Conservation (phyloP, 2,797 vertebrate species). For the Simalia tracyae region DNA sequence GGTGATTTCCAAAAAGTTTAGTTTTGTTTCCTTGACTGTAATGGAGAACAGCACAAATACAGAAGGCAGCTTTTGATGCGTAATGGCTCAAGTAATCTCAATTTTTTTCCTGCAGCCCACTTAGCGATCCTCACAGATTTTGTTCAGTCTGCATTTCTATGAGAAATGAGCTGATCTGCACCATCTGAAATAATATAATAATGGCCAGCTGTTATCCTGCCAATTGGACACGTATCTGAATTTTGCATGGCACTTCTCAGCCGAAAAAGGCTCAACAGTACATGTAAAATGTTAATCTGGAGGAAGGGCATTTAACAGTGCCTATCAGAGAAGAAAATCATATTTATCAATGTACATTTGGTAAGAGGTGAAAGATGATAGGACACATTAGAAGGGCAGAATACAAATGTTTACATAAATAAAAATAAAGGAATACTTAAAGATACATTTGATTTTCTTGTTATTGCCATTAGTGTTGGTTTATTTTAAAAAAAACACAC, state of each 20-base stretch:
- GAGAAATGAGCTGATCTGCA: neutral
- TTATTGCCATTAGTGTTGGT: neutral
- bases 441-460: neutral
- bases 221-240: neutral
- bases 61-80: neutral
- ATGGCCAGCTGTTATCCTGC: neutral
- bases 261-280: neutral
- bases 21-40: neutral
- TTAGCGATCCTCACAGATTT: neutral
- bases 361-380: neutral
- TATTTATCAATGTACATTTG: neutral
- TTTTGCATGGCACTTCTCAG: neutral
- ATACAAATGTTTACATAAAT: neutral
- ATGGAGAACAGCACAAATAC: neutral
- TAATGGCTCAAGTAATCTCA: neutral
- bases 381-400: neutral
- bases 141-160: neutral
- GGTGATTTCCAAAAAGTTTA: neutral
- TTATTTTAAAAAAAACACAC: neutral
- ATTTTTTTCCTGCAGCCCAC: neutral
- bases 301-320: neutral
- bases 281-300: neutral
- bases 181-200: neutral
- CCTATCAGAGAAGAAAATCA: neutral
- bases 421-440: neutral